Percentiles rank a stretch among this genome's conserved stretches.
These are phyloP conservation scores for Hucho hucho DNA, from an alignment of 2,113 vertebrate species.

Conservation along the genomic window DNA sequence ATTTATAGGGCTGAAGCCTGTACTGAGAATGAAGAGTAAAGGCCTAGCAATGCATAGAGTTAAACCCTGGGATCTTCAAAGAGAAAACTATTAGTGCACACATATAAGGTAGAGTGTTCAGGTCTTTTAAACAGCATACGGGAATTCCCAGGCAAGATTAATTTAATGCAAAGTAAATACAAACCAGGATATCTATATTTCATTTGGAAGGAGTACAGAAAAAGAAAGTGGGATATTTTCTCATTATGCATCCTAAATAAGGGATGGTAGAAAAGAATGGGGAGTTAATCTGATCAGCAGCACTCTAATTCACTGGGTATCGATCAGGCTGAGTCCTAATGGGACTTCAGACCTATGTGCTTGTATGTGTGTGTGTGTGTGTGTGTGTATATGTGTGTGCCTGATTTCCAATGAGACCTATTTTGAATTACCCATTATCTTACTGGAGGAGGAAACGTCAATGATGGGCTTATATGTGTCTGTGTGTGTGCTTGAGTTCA, in stretches of 20 bases:
- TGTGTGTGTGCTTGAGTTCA: constrained; percentile 19
- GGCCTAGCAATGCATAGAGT: no score
- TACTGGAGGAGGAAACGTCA: constrained; percentile 84
- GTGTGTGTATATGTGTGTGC: no score
- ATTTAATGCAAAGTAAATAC: constrained; percentile 76
- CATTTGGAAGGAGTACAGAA: constrained; percentile 84
- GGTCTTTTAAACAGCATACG: background rate
- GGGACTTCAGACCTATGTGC: constrained; percentile 76
- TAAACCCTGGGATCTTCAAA: background rate
- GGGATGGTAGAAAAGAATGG: constrained; percentile 88
- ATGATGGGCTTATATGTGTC: constrained; percentile 60
- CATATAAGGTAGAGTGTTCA: background rate
- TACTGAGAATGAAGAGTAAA: background rate
- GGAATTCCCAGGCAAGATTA: constrained; percentile 46
- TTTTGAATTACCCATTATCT: constrained; percentile 86
- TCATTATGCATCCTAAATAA: constrained; percentile 90
- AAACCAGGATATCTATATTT: constrained; percentile 82
- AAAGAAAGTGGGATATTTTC: constrained; percentile 86
- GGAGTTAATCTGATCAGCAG: constrained; percentile 97
- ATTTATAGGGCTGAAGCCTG: background rate
- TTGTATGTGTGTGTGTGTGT: no score
- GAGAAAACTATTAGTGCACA: background rate
- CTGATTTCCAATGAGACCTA: background rate
- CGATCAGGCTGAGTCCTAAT: constrained; percentile 90
- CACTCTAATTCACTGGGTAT: constrained; percentile 97